phyloP scores from a whole-genome alignment of 92 coral and sea anemone species.

The Virgularia gustaviana region DNA sequence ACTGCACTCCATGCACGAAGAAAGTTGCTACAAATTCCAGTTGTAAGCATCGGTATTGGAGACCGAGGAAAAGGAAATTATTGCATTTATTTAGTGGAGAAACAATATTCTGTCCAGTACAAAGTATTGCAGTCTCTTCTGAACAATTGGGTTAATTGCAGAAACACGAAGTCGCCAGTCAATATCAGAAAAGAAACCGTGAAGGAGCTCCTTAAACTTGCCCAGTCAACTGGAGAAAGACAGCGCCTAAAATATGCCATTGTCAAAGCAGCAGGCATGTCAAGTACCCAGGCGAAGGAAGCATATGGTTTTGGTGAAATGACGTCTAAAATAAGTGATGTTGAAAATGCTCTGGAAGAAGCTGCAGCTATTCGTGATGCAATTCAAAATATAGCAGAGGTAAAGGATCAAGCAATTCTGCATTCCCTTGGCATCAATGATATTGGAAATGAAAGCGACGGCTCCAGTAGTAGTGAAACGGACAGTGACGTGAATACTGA shows the following conservation, averaged over 20 bases:
- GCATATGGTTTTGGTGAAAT: constrained; percentile 39
- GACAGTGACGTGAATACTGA: constrained; percentile 4
- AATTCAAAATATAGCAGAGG: constrained; percentile 39
- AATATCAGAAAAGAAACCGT: constrained; percentile 26
- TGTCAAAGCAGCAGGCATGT: constrained; percentile 37
- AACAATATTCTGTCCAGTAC: constrained; percentile 12
- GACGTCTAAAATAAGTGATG: constrained; percentile 19
- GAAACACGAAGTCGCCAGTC: constrained; percentile 21
- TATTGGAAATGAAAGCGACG: constrained; percentile 35
- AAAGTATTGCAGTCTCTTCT: constrained; percentile 32
- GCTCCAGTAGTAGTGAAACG: constrained; percentile 25
- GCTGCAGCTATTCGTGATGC: constrained; percentile 36
- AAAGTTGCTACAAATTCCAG: constrained; percentile 26
- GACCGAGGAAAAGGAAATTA: constrained; percentile 1
- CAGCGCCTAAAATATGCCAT: constrained; percentile 41
- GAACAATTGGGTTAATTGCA: constrained; percentile 33
- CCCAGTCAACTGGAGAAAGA: constrained; percentile 23
- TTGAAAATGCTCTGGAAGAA: constrained; percentile 34
- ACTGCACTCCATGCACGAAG: constrained; percentile 30
- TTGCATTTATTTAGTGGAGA: constrained; percentile 29
- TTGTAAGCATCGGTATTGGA: constrained; percentile 34
- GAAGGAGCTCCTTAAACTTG: constrained; percentile 23
- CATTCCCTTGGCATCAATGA: constrained; percentile 23
- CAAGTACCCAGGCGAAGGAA: constrained; percentile 35
- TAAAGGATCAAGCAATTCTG: constrained; percentile 45